These are phyloP conservation scores for Drosophila mulleri DNA, from an alignment of 2,888 invertebrate species.

Conservation along the genomic window DNA sequence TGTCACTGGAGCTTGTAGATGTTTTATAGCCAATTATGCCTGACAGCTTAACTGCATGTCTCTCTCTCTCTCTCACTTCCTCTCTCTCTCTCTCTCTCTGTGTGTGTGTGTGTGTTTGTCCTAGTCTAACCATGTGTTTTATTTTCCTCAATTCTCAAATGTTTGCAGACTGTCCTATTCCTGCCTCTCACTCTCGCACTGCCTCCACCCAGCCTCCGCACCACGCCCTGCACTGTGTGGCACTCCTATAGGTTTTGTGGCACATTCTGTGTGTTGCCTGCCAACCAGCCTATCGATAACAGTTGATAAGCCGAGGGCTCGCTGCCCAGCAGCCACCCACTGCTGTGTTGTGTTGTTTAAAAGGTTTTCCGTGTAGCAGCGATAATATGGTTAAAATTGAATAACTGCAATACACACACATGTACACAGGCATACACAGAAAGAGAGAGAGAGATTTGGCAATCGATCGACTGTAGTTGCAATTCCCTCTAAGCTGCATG, in stretches of 20 bases:
- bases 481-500: conserved; percentile 42
- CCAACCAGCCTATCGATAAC: conserved; percentile 66
- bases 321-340: conserved; percentile 58
- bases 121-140: conserved; percentile 6
- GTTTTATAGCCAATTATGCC: conserved; percentile 60
- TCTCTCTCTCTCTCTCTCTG: not conserved
- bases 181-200: not conserved
- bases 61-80: no score
- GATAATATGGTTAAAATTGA: conserved; percentile 78
- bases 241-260: conserved; percentile 8
- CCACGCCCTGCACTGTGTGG: not conserved
- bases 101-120: not conserved
- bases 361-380: conserved; percentile 74
- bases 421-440: conserved; percentile 4
- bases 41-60: conserved; percentile 22
- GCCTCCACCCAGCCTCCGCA: not conserved
- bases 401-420: conserved; percentile 56
- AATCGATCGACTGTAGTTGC: conserved; percentile 48
- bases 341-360: conserved; percentile 58
- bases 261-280: conserved; percentile 29
- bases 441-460: conserved; percentile 31
- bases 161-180: conserved; percentile 5
- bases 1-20: conserved; percentile 71
- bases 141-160: conserved; percentile 7
- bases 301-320: conserved; percentile 58